phyloP scores from a whole-genome alignment of 23 tunicate genomes.

The Halocynthia roretzi region DNA sequence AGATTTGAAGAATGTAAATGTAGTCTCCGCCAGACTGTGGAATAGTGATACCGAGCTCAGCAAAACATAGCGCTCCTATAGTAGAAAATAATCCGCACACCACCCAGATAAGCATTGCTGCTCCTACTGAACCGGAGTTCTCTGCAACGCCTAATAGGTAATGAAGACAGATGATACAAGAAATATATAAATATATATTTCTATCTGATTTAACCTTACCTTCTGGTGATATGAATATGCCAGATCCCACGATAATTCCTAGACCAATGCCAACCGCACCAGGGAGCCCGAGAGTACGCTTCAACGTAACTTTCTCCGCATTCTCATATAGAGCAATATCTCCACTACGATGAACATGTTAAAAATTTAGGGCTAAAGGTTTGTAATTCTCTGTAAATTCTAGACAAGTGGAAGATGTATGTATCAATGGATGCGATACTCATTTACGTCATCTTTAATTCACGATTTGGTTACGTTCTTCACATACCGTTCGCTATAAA shows the following conservation, averaged over 20 bases:
- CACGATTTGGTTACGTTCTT: too few relatives aligned
- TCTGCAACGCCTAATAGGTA: conserved; percentile 5
- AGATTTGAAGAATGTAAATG: conserved; percentile 22
- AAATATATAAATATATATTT: background rate
- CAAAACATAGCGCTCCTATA: conserved; percentile 53
- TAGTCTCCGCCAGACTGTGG: conserved; percentile 62
- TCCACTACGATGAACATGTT: background rate
- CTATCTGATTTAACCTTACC: background rate
- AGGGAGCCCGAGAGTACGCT: conserved; percentile 25
- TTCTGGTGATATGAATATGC: conserved; percentile 45
- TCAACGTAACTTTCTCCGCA: conserved; percentile 15
- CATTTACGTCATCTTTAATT: too few relatives aligned
- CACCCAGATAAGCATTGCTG: conserved; percentile 28
- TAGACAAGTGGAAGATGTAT: too few relatives aligned
- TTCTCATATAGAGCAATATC: background rate
- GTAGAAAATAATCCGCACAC: conserved; percentile 45
- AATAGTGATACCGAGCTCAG: conserved; percentile 49
- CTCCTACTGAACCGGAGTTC: conserved; percentile 30
- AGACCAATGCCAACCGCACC: conserved; percentile 43
- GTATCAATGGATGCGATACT: too few relatives aligned
- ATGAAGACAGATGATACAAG: background rate
- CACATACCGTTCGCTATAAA: too few relatives aligned
- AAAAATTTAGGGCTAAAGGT: too few relatives aligned
- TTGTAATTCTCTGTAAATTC: too few relatives aligned
- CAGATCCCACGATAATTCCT: conserved; percentile 55